Percentiles rank a stretch among this genome's conserved stretches.
These are phyloP conservation scores for Perodicticus potto DNA, from an alignment of 2,797 vertebrate species.

Conservation along the genomic window DNA sequence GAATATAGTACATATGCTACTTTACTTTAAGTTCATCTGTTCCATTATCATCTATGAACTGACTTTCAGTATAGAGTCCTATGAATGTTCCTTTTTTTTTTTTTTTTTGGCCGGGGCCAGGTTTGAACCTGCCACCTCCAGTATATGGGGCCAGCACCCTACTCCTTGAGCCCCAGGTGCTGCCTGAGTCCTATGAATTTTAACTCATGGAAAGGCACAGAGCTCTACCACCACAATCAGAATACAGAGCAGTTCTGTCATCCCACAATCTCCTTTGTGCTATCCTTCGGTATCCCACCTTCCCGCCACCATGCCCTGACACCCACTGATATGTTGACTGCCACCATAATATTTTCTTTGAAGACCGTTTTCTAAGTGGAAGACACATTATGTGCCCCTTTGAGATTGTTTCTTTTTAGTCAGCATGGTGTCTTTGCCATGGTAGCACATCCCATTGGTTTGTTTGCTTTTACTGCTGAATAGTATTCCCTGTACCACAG, in stretches of 20 bases:
- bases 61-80: not conserved
- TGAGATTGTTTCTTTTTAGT: not conserved
- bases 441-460: not conserved
- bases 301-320: not conserved
- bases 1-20: accelerated
- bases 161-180: no score
- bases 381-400: not conserved
- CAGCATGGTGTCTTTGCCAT: no score
- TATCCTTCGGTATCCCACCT: not conserved
- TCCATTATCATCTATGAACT: not conserved
- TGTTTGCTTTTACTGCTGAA: not conserved
- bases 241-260: not conserved
- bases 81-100: no score
- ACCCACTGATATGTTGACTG: not conserved
- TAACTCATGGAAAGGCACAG: not conserved
- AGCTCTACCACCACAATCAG: not conserved
- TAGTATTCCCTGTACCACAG: not conserved
- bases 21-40: not conserved
- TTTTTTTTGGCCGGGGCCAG: no score
- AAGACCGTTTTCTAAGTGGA: not conserved
- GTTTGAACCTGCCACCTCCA: no score
- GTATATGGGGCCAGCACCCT: no score
- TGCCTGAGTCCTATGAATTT: not conserved
- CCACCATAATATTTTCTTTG: not conserved
- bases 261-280: not conserved